Evolutionary conservation across 2,113 vertebrate species (phyloP).

Genomic region (Drymodes brunneopygia): DNA sequence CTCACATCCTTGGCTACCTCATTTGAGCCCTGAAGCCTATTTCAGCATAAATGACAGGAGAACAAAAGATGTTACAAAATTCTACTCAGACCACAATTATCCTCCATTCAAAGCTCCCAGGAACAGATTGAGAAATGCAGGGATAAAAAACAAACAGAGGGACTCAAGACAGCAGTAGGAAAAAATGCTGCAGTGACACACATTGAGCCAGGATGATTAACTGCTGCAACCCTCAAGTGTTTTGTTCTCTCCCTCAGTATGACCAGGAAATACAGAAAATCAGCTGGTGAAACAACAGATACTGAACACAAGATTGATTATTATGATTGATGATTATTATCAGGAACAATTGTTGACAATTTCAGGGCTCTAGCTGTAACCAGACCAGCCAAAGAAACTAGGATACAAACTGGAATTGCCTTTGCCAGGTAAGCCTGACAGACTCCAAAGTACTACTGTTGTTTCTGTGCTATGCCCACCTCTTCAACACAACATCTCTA

Average conservation of each 20-base stretch:
- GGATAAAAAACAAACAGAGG: neutral
- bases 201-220: neutral
- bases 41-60: neutral
- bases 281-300: neutral
- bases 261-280: neutral
- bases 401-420: neutral
- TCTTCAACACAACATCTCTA: fast-evolving
- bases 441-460: neutral
- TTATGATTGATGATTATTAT: neutral
- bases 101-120: neutral
- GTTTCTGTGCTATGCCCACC: neutral
- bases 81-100: constrained; percentile 20
- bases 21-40: neutral
- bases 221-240: neutral
- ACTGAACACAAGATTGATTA: neutral
- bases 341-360: neutral
- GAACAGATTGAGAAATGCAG: constrained; percentile 14
- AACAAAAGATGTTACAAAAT: constrained; percentile 40
- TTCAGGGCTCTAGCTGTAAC: neutral
- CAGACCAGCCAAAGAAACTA: neutral
- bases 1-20: neutral
- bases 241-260: neutral
- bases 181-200: neutral
- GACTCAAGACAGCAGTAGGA: neutral
- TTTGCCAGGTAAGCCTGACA: neutral